These are phyloP conservation scores for Myathropa florea DNA, from an alignment of 2,888 invertebrate species.

Conservation along the genomic window DNA sequence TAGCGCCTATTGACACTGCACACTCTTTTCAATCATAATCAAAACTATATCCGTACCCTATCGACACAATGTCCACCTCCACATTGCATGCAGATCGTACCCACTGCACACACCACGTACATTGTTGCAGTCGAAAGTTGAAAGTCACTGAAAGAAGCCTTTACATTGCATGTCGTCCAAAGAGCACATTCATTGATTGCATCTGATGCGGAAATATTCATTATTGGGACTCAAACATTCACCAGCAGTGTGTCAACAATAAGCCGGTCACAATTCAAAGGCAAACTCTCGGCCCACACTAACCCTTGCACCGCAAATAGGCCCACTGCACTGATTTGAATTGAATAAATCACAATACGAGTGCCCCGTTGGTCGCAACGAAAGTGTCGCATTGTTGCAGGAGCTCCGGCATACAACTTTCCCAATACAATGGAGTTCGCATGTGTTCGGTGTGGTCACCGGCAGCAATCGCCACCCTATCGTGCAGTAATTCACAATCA, in stretches of 20 bases:
- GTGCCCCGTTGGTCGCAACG: slow-evolving; percentile 32
- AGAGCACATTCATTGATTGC: slow-evolving; percentile 50
- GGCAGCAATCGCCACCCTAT: slow-evolving; percentile 16
- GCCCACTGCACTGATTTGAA: slow-evolving; percentile 59
- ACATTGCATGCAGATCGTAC: slow-evolving; percentile 38
- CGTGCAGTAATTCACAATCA: slow-evolving; percentile 52
- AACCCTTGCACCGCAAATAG: slow-evolving; percentile 5
- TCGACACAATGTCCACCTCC: slow-evolving; percentile 44
- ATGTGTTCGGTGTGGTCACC: neutral
- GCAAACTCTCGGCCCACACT: neutral
- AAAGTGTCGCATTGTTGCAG: slow-evolving; percentile 63
- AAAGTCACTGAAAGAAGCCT: slow-evolving; percentile 47
- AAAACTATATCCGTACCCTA: slow-evolving; percentile 26
- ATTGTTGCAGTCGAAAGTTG: slow-evolving; percentile 37
- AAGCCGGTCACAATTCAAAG: slow-evolving; percentile 31
- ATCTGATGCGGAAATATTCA: slow-evolving; percentile 67
- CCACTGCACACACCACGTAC: neutral
- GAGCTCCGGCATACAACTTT: slow-evolving; percentile 10
- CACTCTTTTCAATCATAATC: slow-evolving; percentile 41
- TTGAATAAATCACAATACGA: slow-evolving; percentile 60
- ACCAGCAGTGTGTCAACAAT: slow-evolving; percentile 56
- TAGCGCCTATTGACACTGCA: neutral
- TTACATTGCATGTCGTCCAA: slow-evolving; percentile 56
- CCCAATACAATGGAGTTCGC: slow-evolving; percentile 30
- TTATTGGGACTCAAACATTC: slow-evolving; percentile 49